Percentiles rank a stretch among this genome's conserved stretches.
Conservation (phyloP, 1,140 invertebrate genomes). For the Galleria mellonella region DNA sequence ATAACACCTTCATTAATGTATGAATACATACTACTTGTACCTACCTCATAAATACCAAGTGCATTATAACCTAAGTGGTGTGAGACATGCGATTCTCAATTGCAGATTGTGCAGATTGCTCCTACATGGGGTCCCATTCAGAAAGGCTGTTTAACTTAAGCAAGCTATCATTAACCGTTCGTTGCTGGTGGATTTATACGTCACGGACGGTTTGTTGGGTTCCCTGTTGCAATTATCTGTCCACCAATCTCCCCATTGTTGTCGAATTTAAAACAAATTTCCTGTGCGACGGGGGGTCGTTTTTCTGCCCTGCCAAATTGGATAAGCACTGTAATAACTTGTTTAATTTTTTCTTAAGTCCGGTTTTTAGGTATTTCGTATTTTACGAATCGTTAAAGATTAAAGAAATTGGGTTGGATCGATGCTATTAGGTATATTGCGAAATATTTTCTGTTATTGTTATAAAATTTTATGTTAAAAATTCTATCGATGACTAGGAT, state of each 20-base stretch:
- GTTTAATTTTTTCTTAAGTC: slow-evolving; percentile 43
- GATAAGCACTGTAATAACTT: slow-evolving; percentile 69
- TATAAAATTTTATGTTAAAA: too few relatives aligned
- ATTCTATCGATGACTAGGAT: too few relatives aligned
- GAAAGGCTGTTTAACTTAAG: slow-evolving; percentile 31
- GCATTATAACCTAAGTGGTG: slow-evolving; percentile 11
- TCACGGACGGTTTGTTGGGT: slow-evolving; percentile 55
- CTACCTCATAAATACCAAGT: too few relatives aligned
- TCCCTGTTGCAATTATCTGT: slow-evolving; percentile 59
- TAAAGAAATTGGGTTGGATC: too few relatives aligned
- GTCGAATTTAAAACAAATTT: slow-evolving; percentile 73
- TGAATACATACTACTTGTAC: neutral
- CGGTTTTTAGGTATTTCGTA: slow-evolving; percentile 48
- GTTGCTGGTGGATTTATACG: slow-evolving; percentile 50
- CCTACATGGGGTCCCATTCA: slow-evolving; percentile 34
- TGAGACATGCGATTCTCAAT: slow-evolving; percentile 25
- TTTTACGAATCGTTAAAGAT: slow-evolving; percentile 9
- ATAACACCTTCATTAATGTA: too few relatives aligned
- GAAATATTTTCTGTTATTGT: too few relatives aligned
- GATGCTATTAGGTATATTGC: too few relatives aligned
- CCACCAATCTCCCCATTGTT: slow-evolving; percentile 65
- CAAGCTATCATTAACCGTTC: slow-evolving; percentile 60
- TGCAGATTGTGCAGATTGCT: slow-evolving; percentile 23
- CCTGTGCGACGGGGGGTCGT: slow-evolving; percentile 61
- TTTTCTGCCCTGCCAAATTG: slow-evolving; percentile 67